Evolutionary conservation across 2,797 vertebrate species (phyloP), one percentile per base, ranked within the genome.

Genomic region (Epinephelus coioides): DNA sequence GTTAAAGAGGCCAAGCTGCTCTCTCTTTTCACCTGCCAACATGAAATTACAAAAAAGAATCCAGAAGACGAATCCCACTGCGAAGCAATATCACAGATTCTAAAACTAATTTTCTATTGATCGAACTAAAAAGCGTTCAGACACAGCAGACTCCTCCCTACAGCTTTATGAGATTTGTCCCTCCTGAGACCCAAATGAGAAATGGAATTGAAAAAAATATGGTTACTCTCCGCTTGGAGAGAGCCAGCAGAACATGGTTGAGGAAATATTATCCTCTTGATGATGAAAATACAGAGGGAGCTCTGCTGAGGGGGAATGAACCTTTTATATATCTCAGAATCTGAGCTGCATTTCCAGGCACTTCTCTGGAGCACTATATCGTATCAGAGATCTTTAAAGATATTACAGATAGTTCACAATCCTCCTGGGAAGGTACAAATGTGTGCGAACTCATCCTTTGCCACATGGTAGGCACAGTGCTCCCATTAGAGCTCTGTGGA

Each of bases 401-500:
- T 72, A 73, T 76, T 54, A 61, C 69, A 63, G 55, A 69, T 70
- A 76, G 65, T 25, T 78, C 64, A 66, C 27, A 64, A 76, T 83
- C 49, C 84, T 73, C 60, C 54, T 9, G 64, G 64, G 76, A 84
- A 60, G 19, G 63, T 25, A 72, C 25, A 67, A 75, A 54, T 68
- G n/a, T n/a, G 21, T 6, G 14, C 11, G 2, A 66, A 55, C 23
- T 10, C 63, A 68, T 73, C 51, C 13, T 6, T 34, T 81, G 57
- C 64, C 50, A 71, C 27, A 40, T 54, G 23, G 67, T 44, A 44
- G 47, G n/a, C 49, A 62, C 23, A 43, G 30, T 54, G 17, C 55
- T 63, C 47, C 57, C 30, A 66, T 81, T 79, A 70, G 40, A 74
- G 51, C 43, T 71, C 40, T 56, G 47, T 30, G 49, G 50, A 40